Evolutionary conservation across 2,888 invertebrate genomes (phyloP).

Genomic region (Calliscelio sp.): DNA sequence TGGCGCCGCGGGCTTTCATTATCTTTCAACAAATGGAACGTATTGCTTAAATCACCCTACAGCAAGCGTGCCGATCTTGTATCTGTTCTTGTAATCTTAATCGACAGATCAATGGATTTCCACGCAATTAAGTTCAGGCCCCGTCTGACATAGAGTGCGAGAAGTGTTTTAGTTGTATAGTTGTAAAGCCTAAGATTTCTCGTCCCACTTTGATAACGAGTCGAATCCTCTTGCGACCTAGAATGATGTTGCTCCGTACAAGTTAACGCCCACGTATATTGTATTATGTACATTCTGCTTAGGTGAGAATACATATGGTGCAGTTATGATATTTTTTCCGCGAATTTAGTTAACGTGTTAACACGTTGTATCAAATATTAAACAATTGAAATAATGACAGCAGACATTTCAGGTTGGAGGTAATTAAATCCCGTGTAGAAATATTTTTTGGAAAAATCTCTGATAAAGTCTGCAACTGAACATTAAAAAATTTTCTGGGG

Average conservation of each 20-base stretch:
- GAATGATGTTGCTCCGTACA: slow-evolving; percentile 36
- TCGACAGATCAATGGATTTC: slow-evolving; percentile 72
- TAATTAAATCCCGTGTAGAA: too few relatives aligned
- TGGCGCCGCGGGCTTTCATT: slow-evolving; percentile 65
- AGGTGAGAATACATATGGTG: slow-evolving; percentile 45
- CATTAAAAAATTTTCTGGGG: too few relatives aligned
- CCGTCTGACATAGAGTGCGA: slow-evolving; percentile 55
- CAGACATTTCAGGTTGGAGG: too few relatives aligned
- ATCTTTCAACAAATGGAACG: slow-evolving; percentile 67
- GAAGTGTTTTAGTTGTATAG: slow-evolving; percentile 61
- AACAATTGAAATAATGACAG: too few relatives aligned
- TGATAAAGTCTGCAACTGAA: too few relatives aligned
- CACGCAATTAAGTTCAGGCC: slow-evolving; percentile 70
- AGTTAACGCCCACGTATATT: slow-evolving; percentile 54
- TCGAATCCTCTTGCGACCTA: slow-evolving; percentile 71
- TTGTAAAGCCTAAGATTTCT: slow-evolving; percentile 63
- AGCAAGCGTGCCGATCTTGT: slow-evolving; percentile 69
- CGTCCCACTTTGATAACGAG: slow-evolving; percentile 70
- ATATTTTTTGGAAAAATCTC: too few relatives aligned
- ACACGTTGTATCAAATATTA: slow-evolving; percentile 11
- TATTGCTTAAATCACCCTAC: slow-evolving; percentile 70
- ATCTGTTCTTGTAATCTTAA: slow-evolving; percentile 71
- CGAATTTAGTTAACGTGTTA: slow-evolving; percentile 17
- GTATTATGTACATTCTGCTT: slow-evolving; percentile 34
- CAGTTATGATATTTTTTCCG: slow-evolving; percentile 39